These are phyloP conservation scores for Anseranas semipalmata DNA, from an alignment of 2,113 vertebrate genomes.

Conservation along the genomic window DNA sequence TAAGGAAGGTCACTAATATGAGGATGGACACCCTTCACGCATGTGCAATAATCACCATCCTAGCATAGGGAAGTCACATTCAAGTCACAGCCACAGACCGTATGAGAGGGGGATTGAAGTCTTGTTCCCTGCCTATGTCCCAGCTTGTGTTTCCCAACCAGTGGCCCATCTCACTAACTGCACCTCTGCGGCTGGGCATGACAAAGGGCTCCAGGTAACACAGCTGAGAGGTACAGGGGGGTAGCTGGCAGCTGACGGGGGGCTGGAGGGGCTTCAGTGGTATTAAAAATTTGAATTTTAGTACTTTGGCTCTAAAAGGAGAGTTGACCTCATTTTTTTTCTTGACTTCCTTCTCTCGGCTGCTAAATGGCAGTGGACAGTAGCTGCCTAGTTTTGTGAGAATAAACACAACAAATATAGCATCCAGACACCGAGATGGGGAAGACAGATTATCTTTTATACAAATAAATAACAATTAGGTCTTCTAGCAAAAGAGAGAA, in stretches of 20 bases:
- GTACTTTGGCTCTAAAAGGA: not conserved
- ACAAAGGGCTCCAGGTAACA: not conserved
- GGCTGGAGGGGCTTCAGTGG: not conserved
- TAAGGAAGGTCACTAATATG: not conserved
- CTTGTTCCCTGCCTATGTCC: not conserved
- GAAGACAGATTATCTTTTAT: not conserved
- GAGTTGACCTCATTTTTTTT: not conserved
- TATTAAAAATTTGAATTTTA: not conserved
- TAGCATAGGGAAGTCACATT: not conserved
- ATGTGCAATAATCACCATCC: not conserved
- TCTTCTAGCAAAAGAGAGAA: not conserved
- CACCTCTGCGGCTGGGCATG: not conserved
- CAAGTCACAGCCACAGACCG: not conserved
- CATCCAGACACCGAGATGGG: not conserved
- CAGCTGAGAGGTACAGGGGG: not conserved
- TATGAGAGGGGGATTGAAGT: not conserved
- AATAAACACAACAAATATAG: not conserved
- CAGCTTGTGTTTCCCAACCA: not conserved
- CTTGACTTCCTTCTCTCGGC: not conserved
- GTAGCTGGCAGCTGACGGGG: not conserved
- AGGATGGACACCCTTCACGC: not conserved
- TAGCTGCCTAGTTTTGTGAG: not conserved
- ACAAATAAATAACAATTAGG: not conserved
- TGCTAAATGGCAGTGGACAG: not conserved
- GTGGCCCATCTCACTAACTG: not conserved